Evolutionary conservation across 1,140 invertebrate genomes (phyloP), one percentile per base, ranked within the genome.

Genomic region (Phenacoccus solenopsis): DNA sequence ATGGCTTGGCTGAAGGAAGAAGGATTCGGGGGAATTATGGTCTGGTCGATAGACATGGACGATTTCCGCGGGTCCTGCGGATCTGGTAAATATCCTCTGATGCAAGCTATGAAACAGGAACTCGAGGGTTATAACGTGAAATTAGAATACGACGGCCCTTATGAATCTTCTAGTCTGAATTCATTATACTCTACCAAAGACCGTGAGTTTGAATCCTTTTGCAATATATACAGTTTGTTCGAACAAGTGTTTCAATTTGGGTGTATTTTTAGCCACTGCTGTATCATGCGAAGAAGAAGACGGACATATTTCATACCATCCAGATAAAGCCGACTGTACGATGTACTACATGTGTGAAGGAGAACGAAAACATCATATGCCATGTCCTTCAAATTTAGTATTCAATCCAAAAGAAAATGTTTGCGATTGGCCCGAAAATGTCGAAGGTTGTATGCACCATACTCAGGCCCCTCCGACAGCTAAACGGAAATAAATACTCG

Each of bases 331-430:
- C n/a, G 93, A 96, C 77, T 96, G 94, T 79, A 93, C 90, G 27
- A 90, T 89, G 82, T 96, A 96, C 78, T 96, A 92, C 80, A 95
- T 96, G 92, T 96, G 93, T 77, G 93, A 96, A 81, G 94, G 93
- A 9, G 92, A 93, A 77, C 82, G 91, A 20, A 92, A 93, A 76
- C 93, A 96, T 78, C 93, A 96, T 81, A 96, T 96, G 93, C 91
- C 93, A n/a, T 96, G 93, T 78, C 94, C 94, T 0, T 84, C 87
- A 20, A 92, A 96, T 78, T 82, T 96, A 25, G 94, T 96, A 0
- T 96, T 96, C 81, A 96, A 96, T 80, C 86, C 87, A 1, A 90
- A 93, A 75, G 90, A 94, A 76, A 94, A 94, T 76, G 93, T 96
- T 0, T 96, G 94, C 78, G 94, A 96, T 81, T 96, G 94, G 94